These are phyloP conservation scores for Clarias platycephalus DNA, from an alignment of 2,797 vertebrate genomes.

Conservation along the genomic window DNA sequence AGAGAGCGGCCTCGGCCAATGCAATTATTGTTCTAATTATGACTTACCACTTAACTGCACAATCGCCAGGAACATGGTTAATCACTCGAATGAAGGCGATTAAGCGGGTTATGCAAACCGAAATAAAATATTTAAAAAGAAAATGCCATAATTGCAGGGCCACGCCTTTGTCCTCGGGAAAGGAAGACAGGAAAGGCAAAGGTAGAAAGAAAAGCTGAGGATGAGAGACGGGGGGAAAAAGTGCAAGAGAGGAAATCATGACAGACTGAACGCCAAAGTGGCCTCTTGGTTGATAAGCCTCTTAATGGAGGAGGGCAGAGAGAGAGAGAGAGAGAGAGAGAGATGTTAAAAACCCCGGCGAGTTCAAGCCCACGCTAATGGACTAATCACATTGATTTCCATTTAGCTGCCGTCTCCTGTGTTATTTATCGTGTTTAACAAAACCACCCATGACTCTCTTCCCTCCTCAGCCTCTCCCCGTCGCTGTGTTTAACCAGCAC, in stretches of 20 bases:
- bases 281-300: constrained; percentile 50
- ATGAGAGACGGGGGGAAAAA: constrained; percentile 3
- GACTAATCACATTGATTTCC: constrained; percentile 82
- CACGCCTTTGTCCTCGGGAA: constrained; percentile 32
- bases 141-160: not conserved
- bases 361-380: constrained; percentile 77
- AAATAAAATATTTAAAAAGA: constrained; percentile 1
- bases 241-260: constrained; percentile 21
- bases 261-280: constrained; percentile 44
- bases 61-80: constrained; percentile 85
- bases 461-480: constrained; percentile 42
- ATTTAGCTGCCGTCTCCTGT: constrained; percentile 79
- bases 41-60: constrained; percentile 93
- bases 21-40: constrained; percentile 98
- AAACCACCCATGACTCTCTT: constrained; percentile 67
- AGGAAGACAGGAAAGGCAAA: constrained; percentile 43
- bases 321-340: constrained; percentile 32
- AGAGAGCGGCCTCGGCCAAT: constrained; percentile 88
- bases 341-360: constrained; percentile 58
- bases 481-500: constrained; percentile 64
- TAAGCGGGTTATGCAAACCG: constrained; percentile 63
- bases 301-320: constrained; percentile 53
- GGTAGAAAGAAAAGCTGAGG: not conserved
- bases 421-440: constrained; percentile 80
- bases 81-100: constrained; percentile 88